phyloP scores from a whole-genome alignment of 2,797 vertebrate genomes.

The Malacoctenus gilli region DNA sequence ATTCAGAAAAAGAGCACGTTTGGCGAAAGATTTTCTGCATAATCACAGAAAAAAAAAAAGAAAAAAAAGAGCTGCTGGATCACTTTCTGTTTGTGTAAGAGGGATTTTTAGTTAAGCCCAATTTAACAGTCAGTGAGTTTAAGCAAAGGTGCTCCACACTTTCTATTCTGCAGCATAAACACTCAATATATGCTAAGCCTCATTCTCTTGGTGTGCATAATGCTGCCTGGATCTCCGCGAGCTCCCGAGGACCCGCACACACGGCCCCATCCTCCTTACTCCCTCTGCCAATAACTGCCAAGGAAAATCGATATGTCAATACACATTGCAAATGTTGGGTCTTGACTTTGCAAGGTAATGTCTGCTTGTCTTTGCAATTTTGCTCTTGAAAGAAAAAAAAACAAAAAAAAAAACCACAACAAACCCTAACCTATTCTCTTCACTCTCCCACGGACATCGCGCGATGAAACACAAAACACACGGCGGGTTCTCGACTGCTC shows the following conservation, averaged over 20 bases:
- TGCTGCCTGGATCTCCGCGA: slow-evolving; percentile 72
- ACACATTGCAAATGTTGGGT: slow-evolving; percentile 81
- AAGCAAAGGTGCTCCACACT: slow-evolving; percentile 79
- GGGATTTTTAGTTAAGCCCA: slow-evolving; percentile 80
- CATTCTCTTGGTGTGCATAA: slow-evolving; percentile 81
- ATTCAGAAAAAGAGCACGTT: slow-evolving; percentile 4
- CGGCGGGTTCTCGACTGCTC: slow-evolving; percentile 32
- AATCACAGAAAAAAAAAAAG: slow-evolving; percentile 28
- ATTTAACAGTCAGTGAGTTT: slow-evolving; percentile 81
- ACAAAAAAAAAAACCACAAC: no score
- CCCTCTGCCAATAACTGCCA: slow-evolving; percentile 80
- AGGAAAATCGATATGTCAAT: slow-evolving; percentile 83
- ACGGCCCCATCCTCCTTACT: slow-evolving; percentile 67
- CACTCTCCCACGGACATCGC: slow-evolving; percentile 49
- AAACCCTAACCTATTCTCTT: no score
- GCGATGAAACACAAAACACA: slow-evolving; percentile 53
- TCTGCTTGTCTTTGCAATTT: slow-evolving; percentile 81
- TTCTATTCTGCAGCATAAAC: slow-evolving; percentile 82
- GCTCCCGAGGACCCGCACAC: slow-evolving; percentile 69
- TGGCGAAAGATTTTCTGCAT: slow-evolving; percentile 15
- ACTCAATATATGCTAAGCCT: slow-evolving; percentile 84
- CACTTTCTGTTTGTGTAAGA: slow-evolving; percentile 74
- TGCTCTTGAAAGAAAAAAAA: slow-evolving; percentile 35
- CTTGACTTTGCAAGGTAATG: slow-evolving; percentile 81
- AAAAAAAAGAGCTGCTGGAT: slow-evolving; percentile 38